phyloP scores from a whole-genome alignment of 2,797 vertebrate genomes.

The Sebastes aleutianus region DNA sequence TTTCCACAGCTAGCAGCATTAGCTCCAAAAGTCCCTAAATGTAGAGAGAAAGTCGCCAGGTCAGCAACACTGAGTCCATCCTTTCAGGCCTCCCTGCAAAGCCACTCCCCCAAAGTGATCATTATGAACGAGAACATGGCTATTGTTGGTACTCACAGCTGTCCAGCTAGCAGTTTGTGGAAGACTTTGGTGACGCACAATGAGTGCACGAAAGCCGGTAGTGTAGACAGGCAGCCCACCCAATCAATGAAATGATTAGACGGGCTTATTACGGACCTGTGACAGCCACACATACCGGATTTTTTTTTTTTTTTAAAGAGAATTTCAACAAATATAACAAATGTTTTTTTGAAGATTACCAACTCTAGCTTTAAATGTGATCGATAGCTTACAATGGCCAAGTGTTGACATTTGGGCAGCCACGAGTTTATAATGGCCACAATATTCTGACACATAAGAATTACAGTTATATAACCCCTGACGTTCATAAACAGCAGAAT shows the following conservation, averaged over 20 bases:
- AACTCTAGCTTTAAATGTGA: background rate
- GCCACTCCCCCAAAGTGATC: too few relatives aligned
- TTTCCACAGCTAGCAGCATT: background rate
- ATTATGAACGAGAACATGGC: background rate
- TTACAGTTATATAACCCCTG: conserved; percentile 17
- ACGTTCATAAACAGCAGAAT: conserved; percentile 34
- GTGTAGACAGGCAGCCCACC: too few relatives aligned
- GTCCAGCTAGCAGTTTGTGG: background rate
- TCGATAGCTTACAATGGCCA: background rate
- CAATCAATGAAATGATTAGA: too few relatives aligned
- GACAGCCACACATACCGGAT: background rate
- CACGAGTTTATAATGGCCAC: conserved; percentile 12
- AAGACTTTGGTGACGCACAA: background rate
- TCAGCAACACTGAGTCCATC: background rate
- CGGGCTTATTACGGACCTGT: background rate
- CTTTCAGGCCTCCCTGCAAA: background rate
- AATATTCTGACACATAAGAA: conserved; percentile 7
- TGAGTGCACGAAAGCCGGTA: too few relatives aligned
- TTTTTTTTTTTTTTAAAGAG: background rate
- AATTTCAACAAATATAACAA: background rate
- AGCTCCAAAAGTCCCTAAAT: background rate
- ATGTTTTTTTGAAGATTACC: background rate
- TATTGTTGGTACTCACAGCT: background rate
- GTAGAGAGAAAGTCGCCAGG: background rate
- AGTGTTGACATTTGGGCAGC: conserved; percentile 13